Conservation (phyloP, 2,113 vertebrate genomes). For the Pardalotus punctatus region DNA sequence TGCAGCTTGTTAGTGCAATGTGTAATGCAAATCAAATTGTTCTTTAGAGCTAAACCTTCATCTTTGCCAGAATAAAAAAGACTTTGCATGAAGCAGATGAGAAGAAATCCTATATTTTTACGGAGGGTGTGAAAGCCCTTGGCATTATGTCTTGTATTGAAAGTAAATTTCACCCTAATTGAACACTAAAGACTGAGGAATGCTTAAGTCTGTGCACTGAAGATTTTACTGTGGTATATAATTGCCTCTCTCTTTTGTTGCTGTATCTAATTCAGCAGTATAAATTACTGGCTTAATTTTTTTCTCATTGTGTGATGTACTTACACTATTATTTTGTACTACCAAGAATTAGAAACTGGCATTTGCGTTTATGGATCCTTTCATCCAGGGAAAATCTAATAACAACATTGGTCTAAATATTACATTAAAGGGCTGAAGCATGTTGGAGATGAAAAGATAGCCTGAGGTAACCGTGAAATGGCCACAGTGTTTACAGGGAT, state of each 20-base stretch:
- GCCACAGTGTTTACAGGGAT: conserved; percentile 9
- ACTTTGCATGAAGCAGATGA: conserved; percentile 12
- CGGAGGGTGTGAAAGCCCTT: neutral
- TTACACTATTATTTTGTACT: conserved; percentile 52
- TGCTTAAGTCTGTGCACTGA: conserved; percentile 14
- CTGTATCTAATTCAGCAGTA: conserved; percentile 47
- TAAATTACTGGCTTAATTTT: conserved; percentile 61
- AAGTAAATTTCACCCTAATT: conserved; percentile 60
- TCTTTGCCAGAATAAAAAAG: conserved; percentile 29
- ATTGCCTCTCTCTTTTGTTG: conserved; percentile 48
- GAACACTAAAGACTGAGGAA: conserved; percentile 51
- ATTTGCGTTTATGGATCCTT: conserved; percentile 41
- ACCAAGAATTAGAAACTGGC: conserved; percentile 48
- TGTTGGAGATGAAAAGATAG: conserved; percentile 16
- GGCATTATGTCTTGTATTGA: conserved; percentile 34
- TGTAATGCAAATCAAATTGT: conserved; percentile 50
- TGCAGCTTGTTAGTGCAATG: conserved; percentile 31
- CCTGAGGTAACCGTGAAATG: conserved; percentile 9
- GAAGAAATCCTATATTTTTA: conserved; percentile 36
- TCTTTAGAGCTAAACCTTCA: conserved; percentile 39
- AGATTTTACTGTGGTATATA: conserved; percentile 34
- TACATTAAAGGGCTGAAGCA: conserved; percentile 11
- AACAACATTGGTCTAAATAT: conserved; percentile 41
- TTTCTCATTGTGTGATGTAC: conserved; percentile 42
- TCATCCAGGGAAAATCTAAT: conserved; percentile 53